phyloP scores from a whole-genome alignment of 2,113 vertebrate genomes.

The Maccullochella peelii region DNA sequence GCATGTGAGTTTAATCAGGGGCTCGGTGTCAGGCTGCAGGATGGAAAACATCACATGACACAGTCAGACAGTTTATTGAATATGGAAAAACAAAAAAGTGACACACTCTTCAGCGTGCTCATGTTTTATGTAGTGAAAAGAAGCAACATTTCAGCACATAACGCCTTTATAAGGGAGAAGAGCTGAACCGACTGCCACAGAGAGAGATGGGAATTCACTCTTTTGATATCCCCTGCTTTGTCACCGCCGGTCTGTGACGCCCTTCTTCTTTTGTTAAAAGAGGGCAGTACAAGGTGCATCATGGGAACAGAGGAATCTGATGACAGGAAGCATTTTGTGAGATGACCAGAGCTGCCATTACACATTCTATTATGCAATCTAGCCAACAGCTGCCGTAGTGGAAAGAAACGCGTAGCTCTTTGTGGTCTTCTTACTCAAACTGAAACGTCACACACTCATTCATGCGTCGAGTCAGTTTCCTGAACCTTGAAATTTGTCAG shows the following conservation, averaged over 20 bases:
- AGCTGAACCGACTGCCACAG: conserved; percentile 27
- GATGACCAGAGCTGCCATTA: conserved; percentile 54
- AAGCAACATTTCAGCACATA: conserved; percentile 56
- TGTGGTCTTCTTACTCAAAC: background rate
- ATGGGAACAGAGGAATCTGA: conserved; percentile 71
- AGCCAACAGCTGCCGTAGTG: conserved; percentile 38
- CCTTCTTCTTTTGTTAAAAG: conserved; percentile 51
- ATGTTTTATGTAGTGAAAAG: conserved; percentile 58
- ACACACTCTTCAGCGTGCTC: conserved; percentile 26
- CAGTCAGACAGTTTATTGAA: conserved; percentile 21
- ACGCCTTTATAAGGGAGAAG: conserved; percentile 12
- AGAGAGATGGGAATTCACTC: conserved; percentile 15
- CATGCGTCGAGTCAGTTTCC: conserved; percentile 49
- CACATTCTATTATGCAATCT: conserved; percentile 63
- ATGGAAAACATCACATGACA: conserved; percentile 53
- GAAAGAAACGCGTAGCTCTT: conserved; percentile 5
- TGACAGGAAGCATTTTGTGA: conserved; percentile 67
- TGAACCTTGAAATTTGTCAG: background rate
- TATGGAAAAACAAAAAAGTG: background rate
- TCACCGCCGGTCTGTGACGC: conserved; percentile 42
- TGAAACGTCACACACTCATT: background rate
- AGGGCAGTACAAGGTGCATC: conserved; percentile 56
- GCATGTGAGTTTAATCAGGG: conserved; percentile 23
- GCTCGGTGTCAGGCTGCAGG: background rate
- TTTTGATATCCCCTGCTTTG: conserved; percentile 62